Evolutionary conservation across 92 coral and sea anemone genomes (phyloP), one percentile per base, ranked within the genome.

Genomic region (Paramuricea clavata): DNA sequence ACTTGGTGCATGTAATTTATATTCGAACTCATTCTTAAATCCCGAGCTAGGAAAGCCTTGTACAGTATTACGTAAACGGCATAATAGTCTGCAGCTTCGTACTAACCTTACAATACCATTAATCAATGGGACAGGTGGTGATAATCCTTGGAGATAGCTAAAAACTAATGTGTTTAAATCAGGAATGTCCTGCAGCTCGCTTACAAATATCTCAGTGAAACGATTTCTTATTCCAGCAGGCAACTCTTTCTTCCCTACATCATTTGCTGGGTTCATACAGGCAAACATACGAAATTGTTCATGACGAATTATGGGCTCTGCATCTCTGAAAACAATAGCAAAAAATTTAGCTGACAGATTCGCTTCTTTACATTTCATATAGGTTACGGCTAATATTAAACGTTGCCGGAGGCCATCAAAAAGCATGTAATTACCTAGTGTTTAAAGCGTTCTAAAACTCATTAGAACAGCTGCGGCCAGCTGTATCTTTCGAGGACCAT

Each of bases 181-280:
- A 26, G 85, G 88, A 33, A 82, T 86, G 69, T 93, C 95, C 82
- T 93, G 94, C 19, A 96, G 89, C 71, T 96, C 99, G 81, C 87
- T 88, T 8, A 96, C 98, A 79, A 94, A 96, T 69, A 96, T 94
- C 90, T 96, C 99, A 26, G 99, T 96, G 44, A 96, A 96, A 71
- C 99, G 90, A 89, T 96, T 96, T 87, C 99, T 79, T 78, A 96
- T 94, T 52, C 99, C 99, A 27, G 97, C 93, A 2, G 99, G 98
- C 16, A 96, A 85, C 72, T 93, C 92, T 35, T 96, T 96, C 87
- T 96, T 96, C 16, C 99, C 99, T 10, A 96, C 98, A 87, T 96
- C 99, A 56, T 97, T 96, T 12, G 99, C 99, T 35, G 99, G 99
- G 76, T 96, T 96, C 99, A 96, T 96, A 75, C 99, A 96, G 12